Percentiles rank a stretch among this genome's conserved stretches.
Evolutionary conservation across 2,113 vertebrate species (phyloP).

Genomic region (Colius striatus): DNA sequence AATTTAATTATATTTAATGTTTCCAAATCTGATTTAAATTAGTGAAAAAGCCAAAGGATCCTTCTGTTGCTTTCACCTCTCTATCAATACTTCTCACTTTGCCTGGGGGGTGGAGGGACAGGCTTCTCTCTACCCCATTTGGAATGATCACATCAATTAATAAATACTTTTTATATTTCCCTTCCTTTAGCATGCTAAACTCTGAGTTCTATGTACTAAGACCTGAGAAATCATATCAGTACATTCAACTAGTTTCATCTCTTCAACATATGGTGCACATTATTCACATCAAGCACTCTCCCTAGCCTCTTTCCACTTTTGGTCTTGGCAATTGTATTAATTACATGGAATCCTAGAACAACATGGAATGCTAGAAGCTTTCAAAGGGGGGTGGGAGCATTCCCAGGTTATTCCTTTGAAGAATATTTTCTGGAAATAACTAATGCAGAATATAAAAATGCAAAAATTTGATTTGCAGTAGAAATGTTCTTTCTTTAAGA

Average conservation of each 20-base stretch:
- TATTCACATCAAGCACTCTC: neutral
- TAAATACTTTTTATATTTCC: neutral
- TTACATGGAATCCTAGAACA: neutral
- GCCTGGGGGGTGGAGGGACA: neutral
- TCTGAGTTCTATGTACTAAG: neutral
- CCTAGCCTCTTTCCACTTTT: neutral
- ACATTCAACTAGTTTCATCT: neutral
- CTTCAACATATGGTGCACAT: neutral
- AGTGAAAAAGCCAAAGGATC: neutral
- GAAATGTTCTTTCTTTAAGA: slow-evolving; percentile 74
- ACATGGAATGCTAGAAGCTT: neutral
- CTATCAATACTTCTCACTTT: neutral
- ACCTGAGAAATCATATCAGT: neutral
- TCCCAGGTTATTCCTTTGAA: slow-evolving; percentile 42
- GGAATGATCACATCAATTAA: neutral
- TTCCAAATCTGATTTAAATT: slow-evolving; percentile 19
- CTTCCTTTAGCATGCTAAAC: neutral
- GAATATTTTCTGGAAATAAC: slow-evolving; percentile 62
- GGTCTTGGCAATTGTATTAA: neutral
- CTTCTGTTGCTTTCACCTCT: neutral
- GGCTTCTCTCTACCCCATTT: neutral
- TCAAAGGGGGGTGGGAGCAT: neutral
- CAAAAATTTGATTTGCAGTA: slow-evolving; percentile 72
- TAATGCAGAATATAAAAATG: slow-evolving; percentile 72
- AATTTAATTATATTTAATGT: slow-evolving; percentile 27